Conservation (phyloP, 1,140 invertebrate species). For the Drosophila sp. region DNA sequence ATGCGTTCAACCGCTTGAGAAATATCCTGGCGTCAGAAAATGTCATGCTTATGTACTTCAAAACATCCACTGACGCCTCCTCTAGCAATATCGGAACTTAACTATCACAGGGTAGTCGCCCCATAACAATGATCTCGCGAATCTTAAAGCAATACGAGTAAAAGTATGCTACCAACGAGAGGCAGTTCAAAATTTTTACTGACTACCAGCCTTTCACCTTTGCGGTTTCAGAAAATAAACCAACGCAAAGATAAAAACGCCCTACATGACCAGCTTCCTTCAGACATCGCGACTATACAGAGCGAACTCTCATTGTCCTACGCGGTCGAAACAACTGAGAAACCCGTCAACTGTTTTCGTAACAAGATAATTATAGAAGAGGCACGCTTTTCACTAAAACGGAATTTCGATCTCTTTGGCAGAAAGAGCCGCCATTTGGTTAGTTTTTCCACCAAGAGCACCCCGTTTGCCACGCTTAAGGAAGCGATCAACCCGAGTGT, state of each 20-base stretch:
- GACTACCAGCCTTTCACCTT: not conserved
- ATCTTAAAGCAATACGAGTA: constrained; percentile 13
- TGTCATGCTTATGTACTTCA: constrained; percentile 35
- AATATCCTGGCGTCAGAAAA: constrained; percentile 46
- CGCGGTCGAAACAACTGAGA: not conserved
- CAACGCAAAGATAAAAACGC: constrained; percentile 1
- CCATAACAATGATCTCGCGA: constrained; percentile 27
- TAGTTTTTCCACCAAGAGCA: not conserved
- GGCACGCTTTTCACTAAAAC: not conserved
- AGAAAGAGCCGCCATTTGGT: not conserved
- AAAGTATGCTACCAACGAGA: constrained; percentile 3
- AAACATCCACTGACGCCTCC: constrained; percentile 44
- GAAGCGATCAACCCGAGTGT: not conserved
- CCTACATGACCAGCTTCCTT: not conserved
- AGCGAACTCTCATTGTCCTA: not conserved
- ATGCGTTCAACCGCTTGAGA: constrained; percentile 2
- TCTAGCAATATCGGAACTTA: constrained; percentile 31
- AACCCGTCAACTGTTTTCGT: not conserved
- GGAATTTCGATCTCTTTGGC: not conserved
- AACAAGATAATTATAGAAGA: constrained; percentile 4
- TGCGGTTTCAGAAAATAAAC: constrained; percentile 4
- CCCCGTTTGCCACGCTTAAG: not conserved
- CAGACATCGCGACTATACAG: constrained; percentile 2
- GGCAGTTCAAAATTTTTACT: not conserved
- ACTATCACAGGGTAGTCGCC: constrained; percentile 28